A percentile compares a stretch with the other conserved stretches of the same genome.
Conservation (phyloP, 2,888 invertebrate species). For the Hyalella azteca region DNA sequence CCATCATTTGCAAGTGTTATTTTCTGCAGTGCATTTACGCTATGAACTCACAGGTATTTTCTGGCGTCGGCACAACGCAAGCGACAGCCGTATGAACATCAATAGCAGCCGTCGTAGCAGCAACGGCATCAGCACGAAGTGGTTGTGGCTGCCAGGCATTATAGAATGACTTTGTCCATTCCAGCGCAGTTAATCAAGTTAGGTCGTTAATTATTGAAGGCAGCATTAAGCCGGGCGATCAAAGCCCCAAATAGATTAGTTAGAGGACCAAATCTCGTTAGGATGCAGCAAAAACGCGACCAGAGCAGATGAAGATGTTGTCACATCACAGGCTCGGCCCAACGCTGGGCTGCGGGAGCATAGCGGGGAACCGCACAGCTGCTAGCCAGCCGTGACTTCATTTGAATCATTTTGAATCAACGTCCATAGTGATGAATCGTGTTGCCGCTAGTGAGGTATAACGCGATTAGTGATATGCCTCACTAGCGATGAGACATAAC, state of each 20-base stretch:
- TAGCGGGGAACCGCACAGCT: not conserved
- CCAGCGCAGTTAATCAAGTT: slow-evolving; percentile 36
- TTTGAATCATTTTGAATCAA: too few species aligned
- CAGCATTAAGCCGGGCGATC: slow-evolving; percentile 35
- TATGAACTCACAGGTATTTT: too few species aligned
- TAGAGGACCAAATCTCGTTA: slow-evolving; percentile 36
- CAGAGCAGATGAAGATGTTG: slow-evolving; percentile 15
- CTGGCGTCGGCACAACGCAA: too few species aligned
- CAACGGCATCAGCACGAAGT: too few species aligned
- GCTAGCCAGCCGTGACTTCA: too few species aligned
- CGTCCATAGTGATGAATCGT: too few species aligned
- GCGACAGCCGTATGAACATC: too few species aligned
- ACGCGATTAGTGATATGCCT: too few species aligned
- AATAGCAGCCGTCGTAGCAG: too few species aligned
- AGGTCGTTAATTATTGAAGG: slow-evolving; percentile 34
- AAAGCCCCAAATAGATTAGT: slow-evolving; percentile 37
- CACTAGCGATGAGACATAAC: too few species aligned
- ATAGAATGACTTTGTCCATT: slow-evolving; percentile 34
- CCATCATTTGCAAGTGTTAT: not conserved
- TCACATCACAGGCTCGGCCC: not conserved
- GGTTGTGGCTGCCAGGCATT: slow-evolving; percentile 13
- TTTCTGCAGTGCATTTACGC: slow-evolving; percentile 1
- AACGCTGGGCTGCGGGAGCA: not conserved
- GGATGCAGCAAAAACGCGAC: not conserved
- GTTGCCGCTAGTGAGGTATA: too few species aligned